Conservation (phyloP, 2,113 vertebrate genomes). For the Tor tambroides region DNA sequence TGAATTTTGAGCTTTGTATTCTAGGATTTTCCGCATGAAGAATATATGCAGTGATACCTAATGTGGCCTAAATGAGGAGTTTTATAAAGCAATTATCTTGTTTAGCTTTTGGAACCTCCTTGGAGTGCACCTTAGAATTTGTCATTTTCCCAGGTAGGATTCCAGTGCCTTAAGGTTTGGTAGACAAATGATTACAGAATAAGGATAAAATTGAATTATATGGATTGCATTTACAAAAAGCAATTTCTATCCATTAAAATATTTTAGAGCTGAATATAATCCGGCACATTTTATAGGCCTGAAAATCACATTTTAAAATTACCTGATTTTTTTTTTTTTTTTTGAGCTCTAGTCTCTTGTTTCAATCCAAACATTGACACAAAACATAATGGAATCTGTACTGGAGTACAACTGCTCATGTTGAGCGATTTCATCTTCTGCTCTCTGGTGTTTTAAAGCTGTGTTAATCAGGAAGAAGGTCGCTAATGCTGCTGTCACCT, state of each 20-base stretch:
- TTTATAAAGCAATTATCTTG: not conserved
- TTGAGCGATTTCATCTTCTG: not conserved
- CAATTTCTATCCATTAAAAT: not conserved
- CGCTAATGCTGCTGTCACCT: conserved; percentile 52
- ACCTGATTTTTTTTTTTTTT: not conserved
- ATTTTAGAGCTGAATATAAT: not conserved
- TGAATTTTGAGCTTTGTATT: not conserved
- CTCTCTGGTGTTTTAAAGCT: conserved; percentile 41
- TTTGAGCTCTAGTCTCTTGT: not conserved
- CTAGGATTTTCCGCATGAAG: not conserved
- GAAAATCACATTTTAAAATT: not conserved
- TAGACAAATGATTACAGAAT: not conserved
- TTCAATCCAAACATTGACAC: conserved; percentile 21
- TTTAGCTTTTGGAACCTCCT: not conserved
- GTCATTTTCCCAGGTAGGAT: not conserved
- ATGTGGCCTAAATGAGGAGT: not conserved
- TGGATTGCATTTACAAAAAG: not conserved
- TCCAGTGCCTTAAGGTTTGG: not conserved
- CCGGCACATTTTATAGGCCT: not conserved
- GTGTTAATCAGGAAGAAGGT: conserved; percentile 39
- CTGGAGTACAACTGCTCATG: not conserved
- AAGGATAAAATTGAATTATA: not conserved
- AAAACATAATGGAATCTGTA: not conserved
- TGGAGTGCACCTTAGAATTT: not conserved
- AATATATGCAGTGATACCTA: not conserved